Evolutionary conservation across 2,797 vertebrate species (phyloP).

Genomic region (Gephyroberyx darwinii): DNA sequence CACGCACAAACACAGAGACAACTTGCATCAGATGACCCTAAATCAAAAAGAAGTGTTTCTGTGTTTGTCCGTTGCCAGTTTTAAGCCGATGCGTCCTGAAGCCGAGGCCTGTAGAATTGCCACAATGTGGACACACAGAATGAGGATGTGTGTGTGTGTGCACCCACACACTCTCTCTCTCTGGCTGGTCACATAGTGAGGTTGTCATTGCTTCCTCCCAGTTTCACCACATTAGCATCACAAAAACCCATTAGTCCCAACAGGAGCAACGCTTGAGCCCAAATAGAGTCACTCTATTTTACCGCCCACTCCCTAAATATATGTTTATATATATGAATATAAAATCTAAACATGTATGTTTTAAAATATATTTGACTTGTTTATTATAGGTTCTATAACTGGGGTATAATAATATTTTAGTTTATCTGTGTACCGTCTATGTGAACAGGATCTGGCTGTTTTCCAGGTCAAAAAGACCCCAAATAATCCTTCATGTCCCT

Average conservation of each 20-base stretch:
- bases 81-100: background rate
- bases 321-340: too few species aligned
- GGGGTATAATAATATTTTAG: background rate
- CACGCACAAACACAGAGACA: background rate
- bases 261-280: slow-evolving; percentile 45
- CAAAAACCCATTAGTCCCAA: slow-evolving; percentile 73
- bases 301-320: background rate
- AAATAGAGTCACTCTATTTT: slow-evolving; percentile 40
- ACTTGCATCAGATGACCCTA: background rate
- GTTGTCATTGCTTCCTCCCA: slow-evolving; percentile 50
- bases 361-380: slow-evolving; percentile 10
- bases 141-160: background rate
- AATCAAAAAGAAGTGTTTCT: background rate
- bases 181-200: slow-evolving; percentile 43
- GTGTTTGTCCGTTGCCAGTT: background rate
- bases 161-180: slow-evolving; percentile 8
- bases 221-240: slow-evolving; percentile 74
- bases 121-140: background rate
- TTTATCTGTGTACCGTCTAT: background rate
- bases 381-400: background rate
- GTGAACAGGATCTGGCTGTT: background rate
- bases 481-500: background rate
- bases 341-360: background rate
- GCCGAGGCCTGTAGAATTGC: too few species aligned
- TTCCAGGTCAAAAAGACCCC: background rate